phyloP scores from a whole-genome alignment of 2,888 invertebrate species.

The Tinea semifulvella region DNA sequence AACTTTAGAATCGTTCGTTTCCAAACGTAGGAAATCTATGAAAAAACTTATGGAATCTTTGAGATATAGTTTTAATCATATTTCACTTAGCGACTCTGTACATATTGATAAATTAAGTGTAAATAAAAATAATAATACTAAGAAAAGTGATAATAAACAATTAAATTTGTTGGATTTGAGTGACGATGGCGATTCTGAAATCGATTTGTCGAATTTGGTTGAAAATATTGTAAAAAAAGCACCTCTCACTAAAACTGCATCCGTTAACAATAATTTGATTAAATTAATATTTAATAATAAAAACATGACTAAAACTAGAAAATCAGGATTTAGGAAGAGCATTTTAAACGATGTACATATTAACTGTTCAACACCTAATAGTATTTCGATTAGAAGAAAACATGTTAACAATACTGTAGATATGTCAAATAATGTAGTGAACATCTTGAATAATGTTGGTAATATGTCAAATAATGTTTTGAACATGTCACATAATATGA shows the following conservation, averaged over 20 bases:
- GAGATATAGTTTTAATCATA: constrained; percentile 32
- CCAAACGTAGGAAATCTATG: constrained; percentile 36
- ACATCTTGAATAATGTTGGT: too few species aligned
- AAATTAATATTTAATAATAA: constrained; percentile 39
- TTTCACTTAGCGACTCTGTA: constrained; percentile 17
- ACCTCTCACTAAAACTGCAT: constrained; percentile 34
- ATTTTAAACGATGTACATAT: constrained; percentile 30
- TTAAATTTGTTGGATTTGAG: constrained; percentile 35
- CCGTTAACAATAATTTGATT: constrained; percentile 41
- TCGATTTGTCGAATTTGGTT: constrained; percentile 45
- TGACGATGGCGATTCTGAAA: constrained; percentile 29
- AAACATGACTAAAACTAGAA: constrained; percentile 35
- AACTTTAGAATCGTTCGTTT: constrained; percentile 48
- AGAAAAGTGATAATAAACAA: constrained; percentile 25
- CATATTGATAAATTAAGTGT: not conserved
- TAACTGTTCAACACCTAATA: constrained; percentile 49
- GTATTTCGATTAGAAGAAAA: constrained; percentile 32
- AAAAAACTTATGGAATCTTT: constrained; percentile 28
- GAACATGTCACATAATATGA: too few species aligned
- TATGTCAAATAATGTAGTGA: constrained; percentile 30
- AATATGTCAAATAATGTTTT: too few species aligned
- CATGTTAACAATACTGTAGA: constrained; percentile 24
- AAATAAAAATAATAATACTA: constrained; percentile 24
- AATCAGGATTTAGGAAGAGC: constrained; percentile 28
- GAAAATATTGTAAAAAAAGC: constrained; percentile 43